These are phyloP conservation scores for Tauraco hartlaubi DNA, from an alignment of 2,797 vertebrate genomes.

Conservation along the genomic window DNA sequence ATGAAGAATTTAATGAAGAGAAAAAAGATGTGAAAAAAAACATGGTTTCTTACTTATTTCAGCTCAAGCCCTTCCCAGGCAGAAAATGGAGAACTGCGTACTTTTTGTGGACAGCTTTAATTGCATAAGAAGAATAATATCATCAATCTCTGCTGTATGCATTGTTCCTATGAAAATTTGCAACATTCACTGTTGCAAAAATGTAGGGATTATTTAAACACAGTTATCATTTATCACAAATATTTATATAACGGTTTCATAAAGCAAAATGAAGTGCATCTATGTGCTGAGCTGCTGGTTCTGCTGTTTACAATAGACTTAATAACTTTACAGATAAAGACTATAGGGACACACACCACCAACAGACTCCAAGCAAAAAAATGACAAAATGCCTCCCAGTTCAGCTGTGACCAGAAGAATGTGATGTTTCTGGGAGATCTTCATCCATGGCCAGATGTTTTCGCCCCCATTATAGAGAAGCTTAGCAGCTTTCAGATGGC, in stretches of 20 bases:
- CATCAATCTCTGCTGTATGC: neutral
- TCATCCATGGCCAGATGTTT: constrained; percentile 78
- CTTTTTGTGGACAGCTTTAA: neutral
- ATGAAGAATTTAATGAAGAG: neutral
- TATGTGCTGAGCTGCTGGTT: neutral
- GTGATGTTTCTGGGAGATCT: constrained; percentile 82
- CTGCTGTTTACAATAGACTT: neutral
- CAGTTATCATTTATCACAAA: neutral
- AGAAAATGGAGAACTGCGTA: neutral
- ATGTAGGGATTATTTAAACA: neutral
- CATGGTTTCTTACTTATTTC: neutral
- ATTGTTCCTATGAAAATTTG: neutral
- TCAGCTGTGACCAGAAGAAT: constrained; percentile 83
- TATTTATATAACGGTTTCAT: constrained; percentile 29
- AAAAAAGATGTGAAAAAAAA: neutral
- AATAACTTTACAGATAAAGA: neutral
- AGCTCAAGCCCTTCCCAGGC: neutral
- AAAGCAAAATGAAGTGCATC: constrained; percentile 11
- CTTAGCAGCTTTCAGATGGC: constrained; percentile 67
- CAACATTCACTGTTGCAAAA: neutral
- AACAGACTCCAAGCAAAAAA: neutral
- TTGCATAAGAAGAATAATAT: neutral
- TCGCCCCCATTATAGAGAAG: constrained; percentile 41
- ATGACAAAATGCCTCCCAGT: constrained; percentile 74
- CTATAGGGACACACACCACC: neutral